Percentiles rank a stretch among this genome's conserved stretches.
These are phyloP conservation scores for Dilophus febrilis DNA, from an alignment of 2,888 invertebrate genomes.

Conservation along the genomic window DNA sequence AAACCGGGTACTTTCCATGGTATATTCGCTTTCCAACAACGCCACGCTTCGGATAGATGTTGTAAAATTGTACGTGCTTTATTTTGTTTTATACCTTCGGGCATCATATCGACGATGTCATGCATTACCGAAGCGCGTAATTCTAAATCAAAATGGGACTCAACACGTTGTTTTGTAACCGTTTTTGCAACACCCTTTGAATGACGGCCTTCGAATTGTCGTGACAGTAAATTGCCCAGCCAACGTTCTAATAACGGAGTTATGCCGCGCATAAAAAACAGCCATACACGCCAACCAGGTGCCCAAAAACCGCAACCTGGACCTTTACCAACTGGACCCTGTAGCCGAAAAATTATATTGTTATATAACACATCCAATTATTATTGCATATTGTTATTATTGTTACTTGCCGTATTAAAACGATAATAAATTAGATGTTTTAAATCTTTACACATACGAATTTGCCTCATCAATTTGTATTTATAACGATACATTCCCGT, in stretches of 20 bases:
- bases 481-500: constrained; percentile 99
- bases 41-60: constrained; percentile 97
- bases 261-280: constrained; percentile 98
- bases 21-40: constrained; percentile 99
- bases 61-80: constrained; percentile 98
- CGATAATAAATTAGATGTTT: constrained; percentile 99
- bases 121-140: constrained; percentile 90
- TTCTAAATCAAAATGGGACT: constrained; percentile 98
- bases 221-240: constrained; percentile 95
- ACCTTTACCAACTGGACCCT: constrained; percentile 96
- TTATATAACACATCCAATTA: too few relatives aligned
- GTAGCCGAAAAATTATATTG: constrained; percentile 13
- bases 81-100: constrained; percentile 99
- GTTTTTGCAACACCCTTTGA: constrained; percentile 99
- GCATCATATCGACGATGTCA: constrained; percentile 99
- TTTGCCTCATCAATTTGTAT: constrained; percentile 96
- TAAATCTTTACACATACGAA: constrained; percentile 99
- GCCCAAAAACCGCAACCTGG: constrained; percentile 99
- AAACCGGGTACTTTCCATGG: constrained; percentile 99
- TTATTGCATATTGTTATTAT: too few relatives aligned
- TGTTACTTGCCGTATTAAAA: constrained; percentile 75
- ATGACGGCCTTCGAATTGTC: constrained; percentile 98
- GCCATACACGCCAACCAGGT: constrained; percentile 98
- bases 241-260: constrained; percentile 95
- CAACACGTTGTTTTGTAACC: constrained; percentile 97